phyloP scores from a whole-genome alignment of 2,888 invertebrate species.

The Papilio elwesi region DNA sequence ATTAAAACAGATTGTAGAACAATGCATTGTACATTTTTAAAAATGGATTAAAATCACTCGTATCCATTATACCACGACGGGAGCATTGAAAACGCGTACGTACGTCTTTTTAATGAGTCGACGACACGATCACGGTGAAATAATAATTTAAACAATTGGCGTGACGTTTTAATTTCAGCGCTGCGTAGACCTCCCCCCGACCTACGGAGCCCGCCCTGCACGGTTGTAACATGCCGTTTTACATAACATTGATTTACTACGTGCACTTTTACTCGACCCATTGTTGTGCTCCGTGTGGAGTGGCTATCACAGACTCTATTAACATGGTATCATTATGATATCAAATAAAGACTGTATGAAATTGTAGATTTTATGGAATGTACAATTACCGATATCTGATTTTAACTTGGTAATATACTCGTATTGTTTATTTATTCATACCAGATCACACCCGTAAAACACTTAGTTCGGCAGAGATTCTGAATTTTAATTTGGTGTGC shows the following conservation, averaged over 20 bases:
- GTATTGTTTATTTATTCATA: no score
- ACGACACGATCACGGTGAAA: constrained; percentile 45
- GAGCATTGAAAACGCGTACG: constrained; percentile 19
- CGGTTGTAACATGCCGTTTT: constrained; percentile 47
- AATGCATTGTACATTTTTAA: constrained; percentile 13
- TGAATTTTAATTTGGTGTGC: no score
- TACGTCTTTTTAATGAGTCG: constrained; percentile 39
- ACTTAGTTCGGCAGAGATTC: no score
- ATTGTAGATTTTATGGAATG: background rate
- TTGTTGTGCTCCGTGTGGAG: constrained; percentile 39
- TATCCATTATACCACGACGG: constrained; percentile 25
- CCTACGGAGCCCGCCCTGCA: constrained; percentile 5
- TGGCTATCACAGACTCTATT: constrained; percentile 41
- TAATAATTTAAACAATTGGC: constrained; percentile 51
- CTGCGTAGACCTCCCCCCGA: constrained; percentile 26
- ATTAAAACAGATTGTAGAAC: constrained; percentile 25
- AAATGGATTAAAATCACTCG: constrained; percentile 22
- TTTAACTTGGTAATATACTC: background rate
- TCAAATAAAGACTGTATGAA: background rate
- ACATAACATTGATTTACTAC: constrained; percentile 48
- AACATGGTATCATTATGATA: constrained; percentile 30
- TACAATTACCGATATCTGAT: no score
- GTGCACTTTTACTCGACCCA: constrained; percentile 46
- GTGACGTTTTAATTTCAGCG: constrained; percentile 46
- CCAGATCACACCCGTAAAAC: no score